Evolutionary conservation across 2,888 invertebrate species (phyloP).

Genomic region (Villa cingulata): DNA sequence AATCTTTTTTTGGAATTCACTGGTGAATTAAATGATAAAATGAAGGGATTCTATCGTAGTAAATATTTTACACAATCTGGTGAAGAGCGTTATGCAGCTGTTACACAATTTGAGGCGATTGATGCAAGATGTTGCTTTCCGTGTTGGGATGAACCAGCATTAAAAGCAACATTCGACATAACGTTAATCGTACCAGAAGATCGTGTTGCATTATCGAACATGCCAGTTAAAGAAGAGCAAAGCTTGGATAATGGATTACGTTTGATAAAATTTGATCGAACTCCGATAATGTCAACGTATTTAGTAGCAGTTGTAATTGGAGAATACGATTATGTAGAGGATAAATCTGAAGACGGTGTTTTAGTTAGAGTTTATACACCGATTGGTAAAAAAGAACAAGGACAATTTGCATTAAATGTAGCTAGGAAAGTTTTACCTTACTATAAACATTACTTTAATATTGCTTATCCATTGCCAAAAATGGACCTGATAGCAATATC

Average conservation of each 20-base stretch:
- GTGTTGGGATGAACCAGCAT: conserved; percentile 96
- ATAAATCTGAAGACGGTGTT: conserved; percentile 66
- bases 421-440: conserved; percentile 85
- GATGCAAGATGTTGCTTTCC: conserved; percentile 90
- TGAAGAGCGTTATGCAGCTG: conserved; percentile 68
- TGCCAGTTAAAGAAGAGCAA: conserved; percentile 52
- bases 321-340: conserved; percentile 88
- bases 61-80: conserved; percentile 64
- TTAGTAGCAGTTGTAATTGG: conserved; percentile 88
- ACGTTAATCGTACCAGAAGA: conserved; percentile 66
- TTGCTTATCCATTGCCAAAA: conserved; percentile 90
- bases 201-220: conserved; percentile 83
- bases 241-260: conserved; percentile 37
- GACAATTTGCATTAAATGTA: conserved; percentile 80
- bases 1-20: conserved; percentile 55
- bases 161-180: conserved; percentile 90
- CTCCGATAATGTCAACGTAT: conserved; percentile 93
- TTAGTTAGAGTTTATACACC: conserved; percentile 74
- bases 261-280: conserved; percentile 56
- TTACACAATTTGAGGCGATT: conserved; percentile 84
- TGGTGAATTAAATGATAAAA: conserved; percentile 82
- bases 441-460: conserved; percentile 88
- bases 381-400: conserved; percentile 82
- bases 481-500: conserved; percentile 93
- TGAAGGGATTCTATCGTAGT: conserved; percentile 91